These are phyloP conservation scores for Elephantulus edwardii DNA, from an alignment of 2,113 vertebrate species.

Conservation along the genomic window DNA sequence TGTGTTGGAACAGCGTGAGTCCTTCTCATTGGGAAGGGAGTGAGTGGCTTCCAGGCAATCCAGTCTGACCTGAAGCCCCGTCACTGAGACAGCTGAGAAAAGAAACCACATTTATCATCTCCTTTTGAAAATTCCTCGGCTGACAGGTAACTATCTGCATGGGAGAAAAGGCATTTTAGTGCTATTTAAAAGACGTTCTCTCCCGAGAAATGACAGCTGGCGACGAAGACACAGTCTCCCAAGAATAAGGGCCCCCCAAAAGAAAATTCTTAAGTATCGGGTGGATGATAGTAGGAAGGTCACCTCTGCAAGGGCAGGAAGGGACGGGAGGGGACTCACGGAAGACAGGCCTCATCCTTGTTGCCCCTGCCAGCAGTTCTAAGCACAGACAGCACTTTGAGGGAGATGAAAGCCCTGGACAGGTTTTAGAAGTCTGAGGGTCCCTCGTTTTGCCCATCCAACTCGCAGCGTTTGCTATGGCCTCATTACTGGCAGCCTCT, in stretches of 20 bases:
- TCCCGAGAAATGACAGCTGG: background rate
- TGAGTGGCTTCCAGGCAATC: background rate
- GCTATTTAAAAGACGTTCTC: background rate
- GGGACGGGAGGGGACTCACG: background rate
- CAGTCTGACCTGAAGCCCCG: background rate
- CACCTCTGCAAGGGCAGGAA: too few relatives aligned
- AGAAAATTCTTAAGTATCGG: background rate
- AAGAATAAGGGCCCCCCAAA: background rate
- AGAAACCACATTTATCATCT: background rate
- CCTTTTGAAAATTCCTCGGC: background rate
- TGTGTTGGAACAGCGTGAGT: rapidly evolving
- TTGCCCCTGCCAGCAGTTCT: background rate
- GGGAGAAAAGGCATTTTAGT: background rate
- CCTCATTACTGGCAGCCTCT: background rate
- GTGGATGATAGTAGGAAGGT: background rate
- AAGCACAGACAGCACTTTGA: rapidly evolving
- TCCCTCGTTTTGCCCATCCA: background rate
- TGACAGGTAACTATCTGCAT: background rate
- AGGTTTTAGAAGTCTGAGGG: rapidly evolving
- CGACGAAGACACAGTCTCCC: background rate
- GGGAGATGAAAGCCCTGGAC: background rate
- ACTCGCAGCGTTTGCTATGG: rapidly evolving
- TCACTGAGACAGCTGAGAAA: background rate
- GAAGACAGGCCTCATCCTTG: background rate
- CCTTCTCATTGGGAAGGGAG: background rate